These are phyloP conservation scores for Dissostichus mawsoni DNA, from an alignment of 2,113 vertebrate species.

Conservation along the genomic window DNA sequence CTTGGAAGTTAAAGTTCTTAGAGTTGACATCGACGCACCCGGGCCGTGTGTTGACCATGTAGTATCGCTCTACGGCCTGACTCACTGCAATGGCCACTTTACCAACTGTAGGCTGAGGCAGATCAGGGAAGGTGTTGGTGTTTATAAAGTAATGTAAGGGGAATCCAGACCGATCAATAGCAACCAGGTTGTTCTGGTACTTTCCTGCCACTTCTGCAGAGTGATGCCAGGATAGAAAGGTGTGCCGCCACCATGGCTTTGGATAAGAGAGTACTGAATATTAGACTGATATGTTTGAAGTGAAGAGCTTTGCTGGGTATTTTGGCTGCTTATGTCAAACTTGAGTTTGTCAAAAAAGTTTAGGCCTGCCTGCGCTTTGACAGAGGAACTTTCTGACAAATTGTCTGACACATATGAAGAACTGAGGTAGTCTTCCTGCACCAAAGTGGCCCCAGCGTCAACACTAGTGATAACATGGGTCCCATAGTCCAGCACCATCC, in stretches of 20 bases:
- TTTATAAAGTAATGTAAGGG: constrained; percentile 88
- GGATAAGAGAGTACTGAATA: constrained; percentile 86
- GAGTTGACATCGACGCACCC: constrained; percentile 87
- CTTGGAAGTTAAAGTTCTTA: constrained; percentile 92
- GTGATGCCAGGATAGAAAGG: constrained; percentile 94
- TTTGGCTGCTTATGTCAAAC: constrained; percentile 59
- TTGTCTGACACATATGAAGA: constrained; percentile 84
- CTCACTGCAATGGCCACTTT: constrained; percentile 82
- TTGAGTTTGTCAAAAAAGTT: constrained; percentile 85
- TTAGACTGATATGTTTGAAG: constrained; percentile 86
- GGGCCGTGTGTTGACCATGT: constrained; percentile 87
- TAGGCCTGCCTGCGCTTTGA: constrained; percentile 79
- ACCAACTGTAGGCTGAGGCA: constrained; percentile 85
- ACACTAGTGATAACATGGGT: constrained; percentile 88
- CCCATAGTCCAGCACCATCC: constrained; percentile 90
- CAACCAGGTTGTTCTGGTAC: constrained; percentile 90
- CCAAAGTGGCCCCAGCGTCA: constrained; percentile 85
- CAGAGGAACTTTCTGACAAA: constrained; percentile 28
- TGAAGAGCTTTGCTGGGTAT: constrained; percentile 35
- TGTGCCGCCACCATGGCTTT: constrained; percentile 85
- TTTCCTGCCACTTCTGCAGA: constrained; percentile 91
- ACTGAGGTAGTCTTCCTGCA: constrained; percentile 90
- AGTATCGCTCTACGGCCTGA: constrained; percentile 86
- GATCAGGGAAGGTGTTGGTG: constrained; percentile 80
- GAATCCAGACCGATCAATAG: constrained; percentile 89